These are phyloP conservation scores for Stomatorhinus ivindoensis DNA, from an alignment of 2,113 vertebrate genomes.

Conservation along the genomic window DNA sequence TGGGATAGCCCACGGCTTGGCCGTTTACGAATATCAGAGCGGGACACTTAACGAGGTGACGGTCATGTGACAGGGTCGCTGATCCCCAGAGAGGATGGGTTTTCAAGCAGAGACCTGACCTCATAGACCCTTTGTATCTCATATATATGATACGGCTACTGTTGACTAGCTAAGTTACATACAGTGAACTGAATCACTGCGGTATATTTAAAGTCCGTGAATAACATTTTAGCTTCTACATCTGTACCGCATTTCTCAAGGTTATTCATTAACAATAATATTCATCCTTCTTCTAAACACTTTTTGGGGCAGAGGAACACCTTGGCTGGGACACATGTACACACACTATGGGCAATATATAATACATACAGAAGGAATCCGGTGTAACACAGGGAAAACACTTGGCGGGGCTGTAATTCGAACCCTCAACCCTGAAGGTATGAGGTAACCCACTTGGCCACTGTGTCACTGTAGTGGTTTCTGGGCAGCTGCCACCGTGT, in stretches of 20 bases:
- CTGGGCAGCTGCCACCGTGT: not conserved
- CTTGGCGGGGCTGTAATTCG: not conserved
- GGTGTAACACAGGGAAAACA: not conserved
- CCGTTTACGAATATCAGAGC: not conserved
- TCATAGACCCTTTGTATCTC: not conserved
- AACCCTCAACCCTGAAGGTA: not conserved
- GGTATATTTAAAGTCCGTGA: not conserved
- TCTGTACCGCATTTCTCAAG: not conserved
- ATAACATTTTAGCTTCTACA: not conserved
- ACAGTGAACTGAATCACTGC: not conserved
- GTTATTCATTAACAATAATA: not conserved
- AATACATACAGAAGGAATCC: not conserved
- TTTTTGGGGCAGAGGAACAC: not conserved
- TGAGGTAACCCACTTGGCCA: not conserved
- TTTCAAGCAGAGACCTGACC: not conserved
- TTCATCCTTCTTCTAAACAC: not conserved
- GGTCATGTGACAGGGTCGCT: not conserved
- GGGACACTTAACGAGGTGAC: not conserved
- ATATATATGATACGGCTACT: not conserved
- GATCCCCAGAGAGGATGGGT: not conserved
- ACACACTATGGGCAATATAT: not conserved
- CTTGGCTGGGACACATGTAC: not conserved
- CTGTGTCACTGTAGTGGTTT: not conserved
- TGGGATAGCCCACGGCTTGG: not conserved
- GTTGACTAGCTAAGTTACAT: not conserved